A percentile compares a stretch with the other conserved stretches of the same genome.
These are phyloP conservation scores for Frieseomelitta varia DNA, from an alignment of 1,140 invertebrate genomes.

Conservation along the genomic window DNA sequence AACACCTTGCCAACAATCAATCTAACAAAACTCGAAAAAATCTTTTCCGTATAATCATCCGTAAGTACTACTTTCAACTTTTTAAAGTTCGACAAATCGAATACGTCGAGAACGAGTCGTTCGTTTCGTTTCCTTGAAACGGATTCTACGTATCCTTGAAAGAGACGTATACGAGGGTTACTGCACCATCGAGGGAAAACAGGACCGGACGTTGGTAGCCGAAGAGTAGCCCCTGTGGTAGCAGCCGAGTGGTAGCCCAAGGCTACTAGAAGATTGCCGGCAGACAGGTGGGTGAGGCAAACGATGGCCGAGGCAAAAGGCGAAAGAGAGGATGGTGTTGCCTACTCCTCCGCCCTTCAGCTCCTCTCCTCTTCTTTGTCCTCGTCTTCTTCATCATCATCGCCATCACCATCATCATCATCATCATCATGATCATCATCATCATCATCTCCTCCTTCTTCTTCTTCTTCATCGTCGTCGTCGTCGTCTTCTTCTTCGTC, in stretches of 20 bases:
- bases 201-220: conserved; percentile 78
- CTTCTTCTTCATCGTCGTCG: conserved; percentile 21
- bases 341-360: conserved; percentile 47
- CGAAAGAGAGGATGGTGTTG: conserved; percentile 59
- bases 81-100: conserved; percentile 10
- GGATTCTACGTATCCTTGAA: conserved; percentile 55
- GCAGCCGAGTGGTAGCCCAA: conserved; percentile 81
- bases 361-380: conserved; percentile 53
- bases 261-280: conserved; percentile 83
- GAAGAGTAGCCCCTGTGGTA: conserved; percentile 81
- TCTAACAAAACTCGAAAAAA: neutral
- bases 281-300: conserved; percentile 82
- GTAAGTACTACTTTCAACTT: neutral
- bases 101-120: conserved; percentile 18
- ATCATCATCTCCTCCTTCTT: conserved; percentile 17
- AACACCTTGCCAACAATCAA: neutral
- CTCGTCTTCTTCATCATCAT: conserved; percentile 51
- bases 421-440: conserved; percentile 49
- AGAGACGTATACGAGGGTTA: conserved; percentile 57
- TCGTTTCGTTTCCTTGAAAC: conserved; percentile 27
- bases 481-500: conserved; percentile 22
- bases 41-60: neutral
- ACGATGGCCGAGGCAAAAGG: conserved; percentile 69
- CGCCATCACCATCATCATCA: conserved; percentile 39
- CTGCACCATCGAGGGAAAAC: conserved; percentile 64